Conservation (phyloP, 2,113 vertebrate genomes). For the Bolborhynchus lineola region DNA sequence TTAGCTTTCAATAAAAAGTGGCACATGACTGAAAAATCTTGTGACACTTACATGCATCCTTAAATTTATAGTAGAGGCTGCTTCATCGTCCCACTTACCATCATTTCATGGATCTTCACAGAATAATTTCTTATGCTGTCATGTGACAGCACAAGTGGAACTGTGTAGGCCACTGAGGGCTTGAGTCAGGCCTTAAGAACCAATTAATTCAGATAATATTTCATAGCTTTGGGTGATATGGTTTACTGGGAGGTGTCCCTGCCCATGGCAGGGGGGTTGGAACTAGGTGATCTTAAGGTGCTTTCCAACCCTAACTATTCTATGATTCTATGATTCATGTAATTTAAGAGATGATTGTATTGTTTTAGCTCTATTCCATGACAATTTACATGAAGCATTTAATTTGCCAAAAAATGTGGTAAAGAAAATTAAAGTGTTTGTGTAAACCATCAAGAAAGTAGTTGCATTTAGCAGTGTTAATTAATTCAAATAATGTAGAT, state of each 20-base stretch:
- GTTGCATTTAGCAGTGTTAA: neutral
- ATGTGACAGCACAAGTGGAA: neutral
- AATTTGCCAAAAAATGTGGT: constrained; percentile 3
- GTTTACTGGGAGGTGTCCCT: too few relatives aligned
- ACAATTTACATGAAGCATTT: neutral
- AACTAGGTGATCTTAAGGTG: too few relatives aligned
- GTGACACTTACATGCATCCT: neutral
- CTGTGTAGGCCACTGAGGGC: neutral
- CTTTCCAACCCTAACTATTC: too few relatives aligned
- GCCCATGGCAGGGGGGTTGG: too few relatives aligned
- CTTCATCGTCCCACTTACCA: neutral
- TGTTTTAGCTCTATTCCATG: neutral
- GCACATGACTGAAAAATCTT: neutral
- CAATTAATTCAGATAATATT: constrained; percentile 9
- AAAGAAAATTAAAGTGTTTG: constrained; percentile 31
- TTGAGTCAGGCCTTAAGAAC: neutral
- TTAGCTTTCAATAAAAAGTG: constrained; percentile 40
- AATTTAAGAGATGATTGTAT: neutral
- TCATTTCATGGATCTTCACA: neutral
- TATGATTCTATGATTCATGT: neutral
- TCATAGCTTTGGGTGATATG: neutral
- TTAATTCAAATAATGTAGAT: neutral
- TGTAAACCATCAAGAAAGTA: constrained; percentile 17
- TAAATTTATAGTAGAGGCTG: neutral
- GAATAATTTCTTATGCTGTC: neutral